Conservation (phyloP, 2,797 vertebrate genomes). For the Sibirionetta formosa region DNA sequence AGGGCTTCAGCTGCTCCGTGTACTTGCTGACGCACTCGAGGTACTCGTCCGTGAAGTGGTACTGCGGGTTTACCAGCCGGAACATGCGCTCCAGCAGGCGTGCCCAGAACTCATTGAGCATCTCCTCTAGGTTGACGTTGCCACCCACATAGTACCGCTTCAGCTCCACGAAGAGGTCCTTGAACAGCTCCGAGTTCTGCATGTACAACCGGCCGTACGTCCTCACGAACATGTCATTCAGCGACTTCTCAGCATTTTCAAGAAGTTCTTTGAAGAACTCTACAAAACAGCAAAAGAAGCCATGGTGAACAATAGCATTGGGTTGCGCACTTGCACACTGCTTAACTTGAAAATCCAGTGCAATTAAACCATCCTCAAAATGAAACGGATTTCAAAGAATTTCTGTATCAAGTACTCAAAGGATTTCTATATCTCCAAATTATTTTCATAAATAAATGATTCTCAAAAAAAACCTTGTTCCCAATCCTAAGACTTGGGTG, state of each 20-base stretch:
- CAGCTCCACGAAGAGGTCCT: constrained; percentile 92
- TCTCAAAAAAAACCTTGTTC: neutral
- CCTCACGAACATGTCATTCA: constrained; percentile 95
- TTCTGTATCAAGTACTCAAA: neutral
- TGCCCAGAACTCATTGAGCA: constrained; percentile 96
- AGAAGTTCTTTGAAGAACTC: constrained; percentile 97
- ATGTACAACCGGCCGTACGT: constrained; percentile 96
- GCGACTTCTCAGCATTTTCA: constrained; percentile 91
- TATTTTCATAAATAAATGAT: neutral
- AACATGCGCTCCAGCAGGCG: constrained; percentile 97
- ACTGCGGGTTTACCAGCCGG: constrained; percentile 94
- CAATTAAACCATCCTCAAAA: fast-evolving
- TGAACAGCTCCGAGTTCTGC: constrained; percentile 96
- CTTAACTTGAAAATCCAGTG: neutral
- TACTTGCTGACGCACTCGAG: constrained; percentile 96
- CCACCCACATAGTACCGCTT: constrained; percentile 90
- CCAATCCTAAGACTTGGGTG: neutral
- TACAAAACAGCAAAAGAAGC: constrained; percentile 66
- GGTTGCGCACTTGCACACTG: fast-evolving
- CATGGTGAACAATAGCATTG: fast-evolving
- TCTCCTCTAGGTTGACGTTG: constrained; percentile 92
- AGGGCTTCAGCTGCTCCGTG: constrained; percentile 95
- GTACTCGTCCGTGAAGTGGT: constrained; percentile 93
- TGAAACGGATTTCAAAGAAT: neutral
- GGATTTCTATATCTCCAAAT: neutral